phyloP scores from a whole-genome alignment of 2,797 vertebrate genomes.

The Tragopan temminckii region DNA sequence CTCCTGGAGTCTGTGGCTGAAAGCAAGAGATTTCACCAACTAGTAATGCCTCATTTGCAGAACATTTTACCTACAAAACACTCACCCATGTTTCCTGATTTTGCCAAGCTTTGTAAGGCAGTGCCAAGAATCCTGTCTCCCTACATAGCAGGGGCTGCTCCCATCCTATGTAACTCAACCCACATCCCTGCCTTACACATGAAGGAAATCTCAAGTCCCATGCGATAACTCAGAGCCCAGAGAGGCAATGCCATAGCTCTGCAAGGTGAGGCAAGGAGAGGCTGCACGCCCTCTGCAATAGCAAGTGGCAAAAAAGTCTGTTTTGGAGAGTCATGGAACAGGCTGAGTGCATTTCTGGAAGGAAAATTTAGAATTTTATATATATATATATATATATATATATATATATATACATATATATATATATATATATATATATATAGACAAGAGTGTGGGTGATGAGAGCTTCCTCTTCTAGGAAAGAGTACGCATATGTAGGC shows the following conservation, averaged over 20 bases:
- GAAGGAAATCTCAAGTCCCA: not conserved
- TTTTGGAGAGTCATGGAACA: not conserved
- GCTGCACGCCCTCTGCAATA: not conserved
- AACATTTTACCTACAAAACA: not conserved
- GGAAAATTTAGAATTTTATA: too few relatives aligned
- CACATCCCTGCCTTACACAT: not conserved
- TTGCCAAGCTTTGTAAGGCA: not conserved
- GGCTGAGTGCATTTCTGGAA: too few relatives aligned
- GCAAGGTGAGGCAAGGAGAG: not conserved
- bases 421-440: too few relatives aligned
- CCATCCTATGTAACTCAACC: not conserved
- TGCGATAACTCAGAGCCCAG: not conserved
- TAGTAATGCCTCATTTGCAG: conserved; percentile 8
- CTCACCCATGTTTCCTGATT: not conserved
- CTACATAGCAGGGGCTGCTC: too few relatives aligned
- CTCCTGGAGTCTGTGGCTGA: not conserved
- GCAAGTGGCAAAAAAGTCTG: not conserved
- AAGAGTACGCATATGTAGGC: too few relatives aligned
- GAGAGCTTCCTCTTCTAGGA: too few relatives aligned
- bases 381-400: too few relatives aligned
- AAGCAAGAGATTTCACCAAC: conserved; percentile 10
- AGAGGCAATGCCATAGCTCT: not conserved
- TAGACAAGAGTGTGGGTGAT: too few relatives aligned
- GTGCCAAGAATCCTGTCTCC: not conserved
- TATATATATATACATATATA: not conserved